phyloP scores from a whole-genome alignment of 2,888 invertebrate species.

The Spilosoma lubricipeda region DNA sequence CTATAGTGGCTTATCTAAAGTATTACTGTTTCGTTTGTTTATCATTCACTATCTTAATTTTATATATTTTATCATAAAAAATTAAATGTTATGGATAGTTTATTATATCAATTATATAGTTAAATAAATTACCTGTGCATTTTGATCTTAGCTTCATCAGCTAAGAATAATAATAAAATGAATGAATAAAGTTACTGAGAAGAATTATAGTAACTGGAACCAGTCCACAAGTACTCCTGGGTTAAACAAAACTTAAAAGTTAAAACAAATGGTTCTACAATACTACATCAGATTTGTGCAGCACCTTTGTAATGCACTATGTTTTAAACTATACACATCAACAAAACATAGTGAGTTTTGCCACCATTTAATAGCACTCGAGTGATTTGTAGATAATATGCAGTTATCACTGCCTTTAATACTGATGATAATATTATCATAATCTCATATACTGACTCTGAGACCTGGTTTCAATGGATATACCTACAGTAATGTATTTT shows the following conservation, averaged over 20 bases:
- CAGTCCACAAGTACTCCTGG: too few species aligned
- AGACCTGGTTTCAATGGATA: background rate
- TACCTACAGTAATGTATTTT: too few species aligned
- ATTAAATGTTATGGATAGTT: background rate
- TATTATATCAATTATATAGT: background rate
- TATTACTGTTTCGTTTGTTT: background rate
- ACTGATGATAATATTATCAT: background rate
- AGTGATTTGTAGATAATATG: background rate
- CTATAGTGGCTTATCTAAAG: background rate
- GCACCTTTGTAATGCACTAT: background rate
- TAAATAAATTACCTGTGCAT: background rate
- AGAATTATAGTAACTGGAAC: too few species aligned
- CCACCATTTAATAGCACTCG: background rate
- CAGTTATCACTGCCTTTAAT: background rate
- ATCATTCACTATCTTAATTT: slow-evolving; percentile 6
- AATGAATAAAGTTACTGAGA: too few species aligned
- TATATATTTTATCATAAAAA: slow-evolving; percentile 5
- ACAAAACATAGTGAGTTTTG: background rate
- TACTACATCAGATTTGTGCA: background rate
- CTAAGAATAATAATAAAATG: too few species aligned
- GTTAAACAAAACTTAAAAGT: too few species aligned
- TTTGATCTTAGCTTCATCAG: too few species aligned
- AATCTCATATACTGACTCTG: background rate
- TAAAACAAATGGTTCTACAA: background rate
- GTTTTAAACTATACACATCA: background rate